Evolutionary conservation across 1,140 invertebrate genomes (phyloP), one percentile per base, ranked within the genome.

Genomic region (Episyrphus balteatus): DNA sequence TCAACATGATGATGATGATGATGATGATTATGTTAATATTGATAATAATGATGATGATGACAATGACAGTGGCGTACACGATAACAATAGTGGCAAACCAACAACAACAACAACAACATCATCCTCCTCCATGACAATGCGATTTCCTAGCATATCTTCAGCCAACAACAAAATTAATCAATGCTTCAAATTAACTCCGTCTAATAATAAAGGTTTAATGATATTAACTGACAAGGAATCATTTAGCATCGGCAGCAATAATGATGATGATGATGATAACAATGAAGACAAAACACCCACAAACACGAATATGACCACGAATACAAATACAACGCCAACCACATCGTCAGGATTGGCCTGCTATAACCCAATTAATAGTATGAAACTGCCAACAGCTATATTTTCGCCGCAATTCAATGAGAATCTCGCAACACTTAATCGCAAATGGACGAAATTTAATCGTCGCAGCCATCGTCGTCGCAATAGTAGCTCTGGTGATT

Each of bases 401-500:
- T 62, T 54, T 62, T 62, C 2, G 53, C 64, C 7, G 52, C 55
- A n/a, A 60, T 61, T 15, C 56, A 67, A 48, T n/a, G 39, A 48
- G 14, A 52, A 63, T 66, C 57, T 62, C 53, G 15, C 64, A 61
- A 32, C 14, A n/a, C 49, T 66, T 1, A 66, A 66, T 42, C 52
- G 61, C 2, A 66, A 66, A 51, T 66, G 63, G 62, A 58, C 61
- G 17, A 58, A 65, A 38, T 51, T 66, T 32, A 59, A 62, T 42
- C 51, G 59, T 36, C 52, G 56, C 14, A 21, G 19, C 13, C 55
- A 61, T 5, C 54, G 63, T 21, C 54, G 63, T 38, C 54, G 65
- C n/a, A 67, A 61, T 46, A 67, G 64, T 51, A 65, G 64, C 49
- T 60, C 65, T 8, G 60, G 62, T 7, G 65, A 68, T 50, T 62